Evolutionary conservation across 1,140 invertebrate genomes (phyloP).

Genomic region (Drosophila lowei): DNA sequence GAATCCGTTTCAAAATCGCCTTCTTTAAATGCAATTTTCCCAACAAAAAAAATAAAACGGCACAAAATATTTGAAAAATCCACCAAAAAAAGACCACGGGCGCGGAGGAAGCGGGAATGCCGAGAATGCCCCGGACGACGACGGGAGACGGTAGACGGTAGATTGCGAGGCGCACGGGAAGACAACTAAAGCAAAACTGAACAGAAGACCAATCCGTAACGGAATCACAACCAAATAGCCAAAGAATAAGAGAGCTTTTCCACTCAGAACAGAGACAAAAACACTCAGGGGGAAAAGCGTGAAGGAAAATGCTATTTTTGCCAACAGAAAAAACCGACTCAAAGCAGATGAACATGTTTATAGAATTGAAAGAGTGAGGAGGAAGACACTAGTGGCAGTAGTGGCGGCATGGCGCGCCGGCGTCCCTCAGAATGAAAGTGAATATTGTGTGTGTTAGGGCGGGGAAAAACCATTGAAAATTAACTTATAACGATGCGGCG

Average conservation of each 20-base stretch:
- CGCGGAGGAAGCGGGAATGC: conserved; percentile 24
- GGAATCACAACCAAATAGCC: conserved; percentile 34
- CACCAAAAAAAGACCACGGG: conserved; percentile 4
- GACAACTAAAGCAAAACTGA: conserved; percentile 74
- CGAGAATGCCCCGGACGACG: conserved; percentile 25
- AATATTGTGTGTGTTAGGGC: conserved; percentile 1
- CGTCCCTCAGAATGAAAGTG: conserved; percentile 38
- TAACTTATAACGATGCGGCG: conserved; percentile 17
- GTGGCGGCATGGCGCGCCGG: conserved; percentile 23
- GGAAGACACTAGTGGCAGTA: neutral
- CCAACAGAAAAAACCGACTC: conserved; percentile 52
- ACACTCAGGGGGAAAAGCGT: conserved; percentile 3
- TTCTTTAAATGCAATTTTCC: neutral
- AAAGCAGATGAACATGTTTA: conserved; percentile 27
- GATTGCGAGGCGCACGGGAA: conserved; percentile 59
- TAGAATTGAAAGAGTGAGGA: conserved; percentile 3
- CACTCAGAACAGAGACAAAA: conserved; percentile 54
- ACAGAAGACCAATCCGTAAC: conserved; percentile 25
- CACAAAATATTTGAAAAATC: neutral
- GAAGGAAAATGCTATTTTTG: conserved; percentile 57
- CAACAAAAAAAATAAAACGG: no score
- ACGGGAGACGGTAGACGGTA: conserved; percentile 1
- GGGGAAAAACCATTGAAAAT: conserved; percentile 1
- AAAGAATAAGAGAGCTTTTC: conserved; percentile 41
- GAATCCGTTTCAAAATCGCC: neutral